A percentile compares a stretch with the other conserved stretches of the same genome.
phyloP scores from a whole-genome alignment of 2,888 invertebrate species.

The Leucozona laternaria region DNA sequence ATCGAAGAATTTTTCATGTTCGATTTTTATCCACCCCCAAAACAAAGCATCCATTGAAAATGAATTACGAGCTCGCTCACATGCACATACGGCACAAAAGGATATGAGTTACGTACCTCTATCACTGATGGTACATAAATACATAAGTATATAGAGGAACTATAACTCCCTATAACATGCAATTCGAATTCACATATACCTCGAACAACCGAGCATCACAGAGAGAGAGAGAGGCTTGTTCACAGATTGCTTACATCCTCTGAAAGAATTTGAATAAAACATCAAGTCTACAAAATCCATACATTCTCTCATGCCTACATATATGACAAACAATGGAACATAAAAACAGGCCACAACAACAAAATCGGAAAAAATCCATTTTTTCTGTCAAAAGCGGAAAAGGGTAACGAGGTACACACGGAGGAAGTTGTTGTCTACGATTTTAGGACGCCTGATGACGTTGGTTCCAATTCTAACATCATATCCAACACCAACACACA shows the following conservation, averaged over 20 bases:
- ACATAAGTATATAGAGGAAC: background rate
- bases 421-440: slow-evolving; percentile 21
- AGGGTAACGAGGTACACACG: slow-evolving; percentile 40
- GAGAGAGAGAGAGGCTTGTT: slow-evolving; percentile 24
- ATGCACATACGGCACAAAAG: slow-evolving; percentile 9
- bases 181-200: slow-evolving; percentile 17
- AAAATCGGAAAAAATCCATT: slow-evolving; percentile 32
- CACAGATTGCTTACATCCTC: slow-evolving; percentile 34
- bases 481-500: background rate
- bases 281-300: slow-evolving; percentile 48
- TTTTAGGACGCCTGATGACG: background rate
- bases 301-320: background rate
- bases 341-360: slow-evolving; percentile 3
- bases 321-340: slow-evolving; percentile 31
- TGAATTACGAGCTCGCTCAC: slow-evolving; percentile 48
- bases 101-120: background rate
- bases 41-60: slow-evolving; percentile 42
- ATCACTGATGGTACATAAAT: background rate
- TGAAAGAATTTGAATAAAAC: slow-evolving; percentile 64
- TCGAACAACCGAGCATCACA: slow-evolving; percentile 8
- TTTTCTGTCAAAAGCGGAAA: slow-evolving; percentile 19
- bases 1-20: slow-evolving; percentile 22
- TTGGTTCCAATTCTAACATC: background rate
- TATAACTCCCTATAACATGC: background rate
- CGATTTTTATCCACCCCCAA: background rate